Conservation (phyloP, 2,888 invertebrate genomes). For the Diarsia dahlii region DNA sequence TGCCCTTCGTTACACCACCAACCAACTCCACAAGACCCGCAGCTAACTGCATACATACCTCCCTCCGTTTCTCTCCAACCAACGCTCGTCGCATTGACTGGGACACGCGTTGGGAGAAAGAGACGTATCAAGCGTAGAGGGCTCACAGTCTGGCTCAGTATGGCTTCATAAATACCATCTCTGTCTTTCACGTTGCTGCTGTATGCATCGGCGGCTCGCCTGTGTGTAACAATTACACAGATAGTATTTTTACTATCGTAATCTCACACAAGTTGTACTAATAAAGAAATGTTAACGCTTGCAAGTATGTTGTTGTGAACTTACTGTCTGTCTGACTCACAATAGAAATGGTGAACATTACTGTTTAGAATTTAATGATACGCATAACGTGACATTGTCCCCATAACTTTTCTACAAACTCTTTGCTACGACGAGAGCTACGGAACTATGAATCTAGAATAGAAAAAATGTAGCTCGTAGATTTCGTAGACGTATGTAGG, state of each 20-base stretch:
- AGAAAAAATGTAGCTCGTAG: constrained; percentile 18
- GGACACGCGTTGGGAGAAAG: constrained; percentile 47
- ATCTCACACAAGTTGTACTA: constrained; percentile 34
- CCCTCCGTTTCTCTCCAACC: constrained; percentile 53
- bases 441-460: background rate
- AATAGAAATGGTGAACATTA: background rate
- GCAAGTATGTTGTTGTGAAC: constrained; percentile 12
- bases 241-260: constrained; percentile 50
- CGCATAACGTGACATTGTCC: background rate
- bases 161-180: constrained; percentile 67
- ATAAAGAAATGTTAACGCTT: constrained; percentile 33
- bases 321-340: background rate
- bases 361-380: background rate
- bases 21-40: constrained; percentile 53
- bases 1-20: constrained; percentile 63
- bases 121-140: constrained; percentile 69
- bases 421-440: background rate
- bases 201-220: constrained; percentile 53
- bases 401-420: background rate
- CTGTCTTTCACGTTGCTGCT: constrained; percentile 70
- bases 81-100: constrained; percentile 33
- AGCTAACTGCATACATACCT: constrained; percentile 53
- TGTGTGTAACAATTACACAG: constrained; percentile 56
- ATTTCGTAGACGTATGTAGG: constrained; percentile 4
- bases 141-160: constrained; percentile 57